Evolutionary conservation across 2,797 vertebrate species (phyloP).

Genomic region (Huso huso): DNA sequence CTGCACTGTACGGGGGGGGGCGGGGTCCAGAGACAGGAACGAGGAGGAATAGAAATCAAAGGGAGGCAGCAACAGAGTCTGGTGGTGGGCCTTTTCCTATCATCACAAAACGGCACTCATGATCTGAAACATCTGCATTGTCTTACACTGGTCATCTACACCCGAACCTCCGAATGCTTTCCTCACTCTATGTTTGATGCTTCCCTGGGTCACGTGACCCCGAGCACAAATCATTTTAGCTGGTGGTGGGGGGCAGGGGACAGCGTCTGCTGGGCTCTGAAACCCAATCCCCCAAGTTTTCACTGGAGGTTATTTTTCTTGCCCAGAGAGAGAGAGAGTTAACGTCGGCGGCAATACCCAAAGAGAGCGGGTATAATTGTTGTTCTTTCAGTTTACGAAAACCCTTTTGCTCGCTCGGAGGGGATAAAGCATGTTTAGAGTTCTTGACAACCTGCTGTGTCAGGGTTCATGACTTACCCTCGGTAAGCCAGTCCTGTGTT

Average conservation of each 20-base stretch:
- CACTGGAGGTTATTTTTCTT: constrained; percentile 68
- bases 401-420: constrained; percentile 37
- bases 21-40: too few species aligned
- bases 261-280: constrained; percentile 60
- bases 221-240: constrained; percentile 88
- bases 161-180: constrained; percentile 73
- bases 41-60: background rate
- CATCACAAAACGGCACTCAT: constrained; percentile 41
- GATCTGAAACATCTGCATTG: constrained; percentile 86
- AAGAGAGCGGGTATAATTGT: constrained; percentile 40
- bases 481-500: constrained; percentile 35
- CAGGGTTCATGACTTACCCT: constrained; percentile 41
- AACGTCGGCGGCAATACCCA: constrained; percentile 53
- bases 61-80: constrained; percentile 15
- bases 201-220: constrained; percentile 81
- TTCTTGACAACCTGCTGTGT: constrained; percentile 45
- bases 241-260: constrained; percentile 54
- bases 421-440: constrained; percentile 38
- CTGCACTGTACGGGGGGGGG: too few species aligned
- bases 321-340: constrained; percentile 49
- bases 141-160: constrained; percentile 63
- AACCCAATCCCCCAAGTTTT: constrained; percentile 83
- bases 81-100: constrained; percentile 29
- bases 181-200: constrained; percentile 77
- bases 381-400: constrained; percentile 40